A percentile compares a stretch with the other conserved stretches of the same genome.
phyloP scores from a whole-genome alignment of 2,113 vertebrate genomes.

The Nannospalax galili region DNA sequence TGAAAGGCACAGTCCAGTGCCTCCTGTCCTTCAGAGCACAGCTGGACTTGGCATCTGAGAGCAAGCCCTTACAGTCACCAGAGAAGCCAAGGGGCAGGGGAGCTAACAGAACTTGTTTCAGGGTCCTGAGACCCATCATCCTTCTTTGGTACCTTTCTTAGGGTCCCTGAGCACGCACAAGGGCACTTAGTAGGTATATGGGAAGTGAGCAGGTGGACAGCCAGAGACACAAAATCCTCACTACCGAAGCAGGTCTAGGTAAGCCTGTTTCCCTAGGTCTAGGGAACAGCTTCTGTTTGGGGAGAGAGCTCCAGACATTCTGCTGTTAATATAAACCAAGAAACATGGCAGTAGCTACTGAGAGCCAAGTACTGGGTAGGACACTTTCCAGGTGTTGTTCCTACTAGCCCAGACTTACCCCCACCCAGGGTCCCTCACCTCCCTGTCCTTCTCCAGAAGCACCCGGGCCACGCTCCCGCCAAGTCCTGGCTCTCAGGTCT shows the following conservation, averaged over 20 bases:
- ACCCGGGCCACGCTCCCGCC: neutral
- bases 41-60: neutral
- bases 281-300: neutral
- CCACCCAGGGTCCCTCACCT: neutral
- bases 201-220: neutral
- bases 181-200: neutral
- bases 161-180: neutral
- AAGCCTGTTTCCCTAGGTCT: too few relatives aligned
- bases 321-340: neutral
- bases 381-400: fast-evolving
- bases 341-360: neutral
- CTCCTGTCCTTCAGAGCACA: neutral
- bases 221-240: too few relatives aligned
- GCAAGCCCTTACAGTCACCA: fast-evolving
- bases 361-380: neutral
- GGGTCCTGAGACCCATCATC: too few relatives aligned
- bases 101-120: neutral
- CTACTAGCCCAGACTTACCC: too few relatives aligned
- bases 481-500: neutral
- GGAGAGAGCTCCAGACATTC: neutral
- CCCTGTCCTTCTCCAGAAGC: neutral
- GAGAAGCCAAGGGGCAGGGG: neutral
- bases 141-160: neutral
- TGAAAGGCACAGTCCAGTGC: too few relatives aligned
- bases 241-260: neutral